Conservation (phyloP, 2,113 vertebrate genomes). For the Alectura lathami region DNA sequence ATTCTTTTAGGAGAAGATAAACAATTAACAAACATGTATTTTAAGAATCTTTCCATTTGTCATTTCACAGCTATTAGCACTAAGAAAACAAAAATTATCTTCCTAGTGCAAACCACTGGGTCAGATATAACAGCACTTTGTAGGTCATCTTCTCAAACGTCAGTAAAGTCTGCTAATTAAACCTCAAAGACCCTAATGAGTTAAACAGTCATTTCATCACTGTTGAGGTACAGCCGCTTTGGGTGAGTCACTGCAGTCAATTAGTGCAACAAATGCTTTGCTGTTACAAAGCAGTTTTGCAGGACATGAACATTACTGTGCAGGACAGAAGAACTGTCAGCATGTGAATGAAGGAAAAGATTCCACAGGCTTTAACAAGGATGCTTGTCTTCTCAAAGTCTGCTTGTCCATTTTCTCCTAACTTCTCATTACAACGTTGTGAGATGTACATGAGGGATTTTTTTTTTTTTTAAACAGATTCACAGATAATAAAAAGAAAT, state of each 20-base stretch:
- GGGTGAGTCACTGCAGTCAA: neutral
- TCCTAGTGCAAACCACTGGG: neutral
- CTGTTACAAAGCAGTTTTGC: conserved; percentile 37
- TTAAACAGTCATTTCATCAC: neutral
- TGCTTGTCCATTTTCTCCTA: neutral
- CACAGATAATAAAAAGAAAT: neutral
- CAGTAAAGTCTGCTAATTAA: neutral
- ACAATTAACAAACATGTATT: neutral
- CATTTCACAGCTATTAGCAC: neutral
- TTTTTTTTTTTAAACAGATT: no score
- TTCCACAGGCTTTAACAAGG: neutral
- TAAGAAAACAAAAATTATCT: neutral
- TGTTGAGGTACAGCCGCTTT: neutral
- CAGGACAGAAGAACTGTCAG: neutral
- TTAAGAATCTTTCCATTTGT: neutral
- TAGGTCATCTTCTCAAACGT: neutral
- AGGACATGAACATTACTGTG: neutral
- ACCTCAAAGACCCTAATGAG: neutral
- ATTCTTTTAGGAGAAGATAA: neutral
- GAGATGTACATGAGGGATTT: neutral
- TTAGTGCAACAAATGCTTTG: conserved; percentile 29
- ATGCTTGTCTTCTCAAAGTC: neutral
- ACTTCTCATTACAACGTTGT: neutral
- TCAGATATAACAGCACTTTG: neutral
- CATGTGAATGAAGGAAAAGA: neutral